Conservation (phyloP, 2,113 vertebrate species). For the Phocoena phocoena region DNA sequence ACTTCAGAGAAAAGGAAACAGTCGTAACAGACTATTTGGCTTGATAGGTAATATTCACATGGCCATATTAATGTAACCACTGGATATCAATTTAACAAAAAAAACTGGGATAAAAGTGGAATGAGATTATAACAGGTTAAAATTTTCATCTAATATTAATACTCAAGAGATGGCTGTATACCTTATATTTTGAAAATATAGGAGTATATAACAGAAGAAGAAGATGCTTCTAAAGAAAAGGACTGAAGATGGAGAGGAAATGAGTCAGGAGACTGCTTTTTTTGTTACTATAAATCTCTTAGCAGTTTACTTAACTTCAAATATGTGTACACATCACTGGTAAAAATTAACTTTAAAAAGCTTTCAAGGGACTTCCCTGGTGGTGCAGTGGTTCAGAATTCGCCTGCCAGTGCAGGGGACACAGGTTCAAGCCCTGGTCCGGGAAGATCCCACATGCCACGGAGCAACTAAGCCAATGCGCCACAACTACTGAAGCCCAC, state of each 20-base stretch:
- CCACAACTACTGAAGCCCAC: neutral
- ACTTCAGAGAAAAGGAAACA: neutral
- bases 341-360: constrained; percentile 1
- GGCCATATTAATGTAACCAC: neutral
- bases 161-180: neutral
- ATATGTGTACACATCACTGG: neutral
- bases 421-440: neutral
- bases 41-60: constrained; percentile 5
- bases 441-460: neutral
- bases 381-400: neutral
- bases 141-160: neutral
- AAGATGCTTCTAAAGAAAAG: neutral
- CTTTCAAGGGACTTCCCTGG: neutral
- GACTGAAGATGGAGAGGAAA: neutral
- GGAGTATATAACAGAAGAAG: neutral
- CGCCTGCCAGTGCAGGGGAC: neutral
- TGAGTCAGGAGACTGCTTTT: neutral
- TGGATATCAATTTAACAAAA: constrained; percentile 4
- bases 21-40: neutral
- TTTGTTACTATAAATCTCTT: neutral
- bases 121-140: constrained; percentile 24
- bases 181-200: neutral
- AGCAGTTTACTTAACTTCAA: neutral
- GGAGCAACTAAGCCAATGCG: neutral
- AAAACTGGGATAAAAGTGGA: neutral